Conservation (phyloP, 2,888 invertebrate genomes). For the Hemicrepidius hirtus region DNA sequence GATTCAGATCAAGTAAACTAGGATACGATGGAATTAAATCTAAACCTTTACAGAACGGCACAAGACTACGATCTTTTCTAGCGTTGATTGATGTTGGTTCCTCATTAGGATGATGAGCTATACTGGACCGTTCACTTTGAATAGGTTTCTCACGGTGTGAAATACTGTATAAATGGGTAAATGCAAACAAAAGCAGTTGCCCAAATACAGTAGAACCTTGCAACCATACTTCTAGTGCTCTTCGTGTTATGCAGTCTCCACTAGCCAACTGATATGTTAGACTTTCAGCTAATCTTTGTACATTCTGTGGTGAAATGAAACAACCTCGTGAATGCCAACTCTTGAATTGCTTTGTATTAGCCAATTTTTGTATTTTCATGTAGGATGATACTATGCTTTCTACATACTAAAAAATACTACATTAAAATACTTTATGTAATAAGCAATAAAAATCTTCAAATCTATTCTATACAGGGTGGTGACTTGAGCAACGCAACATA, state of each 20-base stretch:
- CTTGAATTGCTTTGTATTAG: slow-evolving; percentile 73
- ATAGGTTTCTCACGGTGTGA: slow-evolving; percentile 72
- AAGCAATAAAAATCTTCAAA: no score
- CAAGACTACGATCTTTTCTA: slow-evolving; percentile 72
- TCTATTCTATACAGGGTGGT: no score
- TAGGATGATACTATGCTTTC: slow-evolving; percentile 86
- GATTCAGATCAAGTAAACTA: slow-evolving; percentile 83
- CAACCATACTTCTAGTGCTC: slow-evolving; percentile 73
- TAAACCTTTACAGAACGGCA: slow-evolving; percentile 77
- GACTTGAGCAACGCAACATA: no score
- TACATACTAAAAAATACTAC: slow-evolving; percentile 75
- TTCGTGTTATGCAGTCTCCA: slow-evolving; percentile 68
- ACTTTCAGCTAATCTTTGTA: slow-evolving; percentile 76
- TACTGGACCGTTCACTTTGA: slow-evolving; percentile 49
- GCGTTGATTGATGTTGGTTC: slow-evolving; percentile 63
- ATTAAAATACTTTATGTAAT: neutral
- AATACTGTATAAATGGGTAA: slow-evolving; percentile 74
- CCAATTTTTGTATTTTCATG: slow-evolving; percentile 79
- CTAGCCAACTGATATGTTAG: slow-evolving; percentile 73
- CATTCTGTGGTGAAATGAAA: slow-evolving; percentile 75
- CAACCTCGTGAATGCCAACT: slow-evolving; percentile 78
- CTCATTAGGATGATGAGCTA: slow-evolving; percentile 54
- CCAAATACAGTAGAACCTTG: slow-evolving; percentile 72
- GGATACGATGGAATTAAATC: slow-evolving; percentile 86
- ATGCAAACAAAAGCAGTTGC: slow-evolving; percentile 73